phyloP scores from a whole-genome alignment of 2,797 vertebrate genomes.

The Danio tinwini region DNA sequence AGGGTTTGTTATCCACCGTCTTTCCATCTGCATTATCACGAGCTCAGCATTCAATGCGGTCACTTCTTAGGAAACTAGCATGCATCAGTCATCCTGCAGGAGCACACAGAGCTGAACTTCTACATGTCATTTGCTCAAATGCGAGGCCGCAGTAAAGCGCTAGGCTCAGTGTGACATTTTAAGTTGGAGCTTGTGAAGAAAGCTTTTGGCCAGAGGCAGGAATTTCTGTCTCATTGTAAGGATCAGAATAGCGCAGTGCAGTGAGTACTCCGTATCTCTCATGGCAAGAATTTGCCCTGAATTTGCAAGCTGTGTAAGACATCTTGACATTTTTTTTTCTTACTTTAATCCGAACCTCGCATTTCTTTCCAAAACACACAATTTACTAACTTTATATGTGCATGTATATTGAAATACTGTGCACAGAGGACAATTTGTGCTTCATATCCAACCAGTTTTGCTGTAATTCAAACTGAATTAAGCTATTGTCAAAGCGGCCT shows the following conservation, averaged over 20 bases:
- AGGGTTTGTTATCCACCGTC: constrained; percentile 62
- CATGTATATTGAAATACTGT: not conserved
- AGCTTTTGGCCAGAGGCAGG: constrained; percentile 67
- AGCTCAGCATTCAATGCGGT: constrained; percentile 77
- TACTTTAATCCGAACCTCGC: not conserved
- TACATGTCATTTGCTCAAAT: constrained; percentile 75
- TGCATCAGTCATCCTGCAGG: constrained; percentile 78
- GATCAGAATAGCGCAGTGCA: constrained; percentile 48
- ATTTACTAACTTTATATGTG: not conserved
- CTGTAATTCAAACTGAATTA: constrained; percentile 15
- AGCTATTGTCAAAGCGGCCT: constrained; percentile 10
- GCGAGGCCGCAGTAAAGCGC: constrained; percentile 67
- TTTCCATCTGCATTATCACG: constrained; percentile 76
- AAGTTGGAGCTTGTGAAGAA: constrained; percentile 74
- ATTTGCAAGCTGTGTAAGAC: constrained; percentile 38
- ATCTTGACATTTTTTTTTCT: constrained; percentile 7
- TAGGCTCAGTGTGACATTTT: constrained; percentile 76
- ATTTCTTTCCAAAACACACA: constrained; percentile 20
- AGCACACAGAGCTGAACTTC: constrained; percentile 67
- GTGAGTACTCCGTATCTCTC: constrained; percentile 37
- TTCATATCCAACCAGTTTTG: not conserved
- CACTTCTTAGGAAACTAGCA: constrained; percentile 70
- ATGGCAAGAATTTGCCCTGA: constrained; percentile 30
- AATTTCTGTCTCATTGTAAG: constrained; percentile 68
- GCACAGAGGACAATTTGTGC: constrained; percentile 4